These are phyloP conservation scores for Porphyrio hochstetteri DNA, from an alignment of 2,113 vertebrate genomes.

Conservation along the genomic window DNA sequence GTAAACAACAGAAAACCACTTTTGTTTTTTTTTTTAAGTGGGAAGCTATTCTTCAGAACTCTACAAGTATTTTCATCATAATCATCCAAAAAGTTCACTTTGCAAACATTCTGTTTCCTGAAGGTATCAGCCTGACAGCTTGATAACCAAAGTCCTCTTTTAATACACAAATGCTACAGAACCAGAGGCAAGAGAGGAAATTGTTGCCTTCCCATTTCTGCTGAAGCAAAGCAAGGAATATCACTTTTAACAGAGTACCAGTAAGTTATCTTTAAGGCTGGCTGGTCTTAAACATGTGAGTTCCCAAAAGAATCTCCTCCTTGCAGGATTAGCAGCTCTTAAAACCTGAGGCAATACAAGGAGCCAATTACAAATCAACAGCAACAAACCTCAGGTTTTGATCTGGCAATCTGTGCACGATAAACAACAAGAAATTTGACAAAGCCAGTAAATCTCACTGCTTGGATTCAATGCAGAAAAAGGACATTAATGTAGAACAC, in stretches of 20 bases:
- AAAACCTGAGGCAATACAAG: neutral
- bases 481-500: neutral
- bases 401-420: neutral
- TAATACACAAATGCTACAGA: neutral
- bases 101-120: neutral
- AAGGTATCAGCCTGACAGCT: neutral
- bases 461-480: neutral
- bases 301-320: neutral
- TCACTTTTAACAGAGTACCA: neutral
- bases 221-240: neutral
- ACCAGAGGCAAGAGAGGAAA: neutral
- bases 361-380: neutral
- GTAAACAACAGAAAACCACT: neutral
- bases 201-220: neutral
- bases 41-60: neutral
- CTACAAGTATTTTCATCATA: neutral
- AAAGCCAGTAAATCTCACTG: neutral
- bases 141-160: neutral
- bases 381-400: neutral
- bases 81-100: neutral
- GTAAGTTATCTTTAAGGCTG: neutral
- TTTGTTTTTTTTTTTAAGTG: neutral
- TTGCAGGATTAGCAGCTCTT: neutral
- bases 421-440: neutral
- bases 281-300: fast-evolving